These are phyloP conservation scores for Isurus oxyrinchus DNA, from an alignment of 2,113 vertebrate species.

Conservation along the genomic window DNA sequence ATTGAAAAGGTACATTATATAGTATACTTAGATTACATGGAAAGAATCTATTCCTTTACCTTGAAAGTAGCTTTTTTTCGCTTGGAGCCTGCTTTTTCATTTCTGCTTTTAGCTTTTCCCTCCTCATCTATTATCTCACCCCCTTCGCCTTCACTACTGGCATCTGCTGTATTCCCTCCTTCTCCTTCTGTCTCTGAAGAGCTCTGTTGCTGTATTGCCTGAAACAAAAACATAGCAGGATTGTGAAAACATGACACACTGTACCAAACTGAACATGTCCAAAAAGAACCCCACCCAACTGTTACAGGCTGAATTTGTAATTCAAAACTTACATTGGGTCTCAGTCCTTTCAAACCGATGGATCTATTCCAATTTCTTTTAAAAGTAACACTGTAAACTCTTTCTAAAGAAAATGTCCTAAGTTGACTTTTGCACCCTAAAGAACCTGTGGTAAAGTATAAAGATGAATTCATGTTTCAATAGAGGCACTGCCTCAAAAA, in stretches of 20 bases:
- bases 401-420: background rate
- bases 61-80: conserved; percentile 87
- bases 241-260: background rate
- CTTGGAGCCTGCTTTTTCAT: conserved; percentile 81
- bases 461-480: background rate
- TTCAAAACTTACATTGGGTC: background rate
- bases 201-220: conserved; percentile 88
- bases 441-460: background rate
- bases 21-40: background rate
- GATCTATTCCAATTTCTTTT: background rate
- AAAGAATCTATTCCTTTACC: conserved; percentile 53
- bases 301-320: background rate
- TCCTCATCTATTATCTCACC: conserved; percentile 79
- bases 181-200: conserved; percentile 89
- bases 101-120: conserved; percentile 78
- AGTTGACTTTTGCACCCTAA: background rate
- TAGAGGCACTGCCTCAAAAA: background rate
- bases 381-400: background rate
- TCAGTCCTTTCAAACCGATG: background rate
- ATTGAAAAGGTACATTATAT: background rate
- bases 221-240: conserved; percentile 38
- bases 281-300: background rate
- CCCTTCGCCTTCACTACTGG: conserved; percentile 86
- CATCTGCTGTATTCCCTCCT: conserved; percentile 78
- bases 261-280: background rate